Percentiles rank a stretch among this genome's conserved stretches.
phyloP scores from a whole-genome alignment of 2,797 vertebrate species.

The Dicrostonyx torquatus region DNA sequence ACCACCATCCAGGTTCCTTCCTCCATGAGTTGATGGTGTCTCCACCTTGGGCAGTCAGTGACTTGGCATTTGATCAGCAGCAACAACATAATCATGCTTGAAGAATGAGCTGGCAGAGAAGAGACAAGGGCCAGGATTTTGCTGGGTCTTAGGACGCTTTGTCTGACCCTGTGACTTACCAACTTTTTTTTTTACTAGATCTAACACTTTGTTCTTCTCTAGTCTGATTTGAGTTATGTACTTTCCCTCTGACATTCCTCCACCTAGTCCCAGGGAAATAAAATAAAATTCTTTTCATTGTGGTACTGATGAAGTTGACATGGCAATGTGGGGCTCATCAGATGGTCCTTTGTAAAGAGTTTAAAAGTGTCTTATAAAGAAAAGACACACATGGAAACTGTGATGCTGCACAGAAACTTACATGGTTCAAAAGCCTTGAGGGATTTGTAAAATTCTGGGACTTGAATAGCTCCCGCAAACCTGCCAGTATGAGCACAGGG shows the following conservation, averaged over 20 bases:
- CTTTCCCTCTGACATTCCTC: background rate
- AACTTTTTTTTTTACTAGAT: background rate
- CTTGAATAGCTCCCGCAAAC: background rate
- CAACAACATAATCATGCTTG: background rate
- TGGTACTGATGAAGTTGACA: conserved; percentile 3
- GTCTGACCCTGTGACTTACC: background rate
- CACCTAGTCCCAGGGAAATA: background rate
- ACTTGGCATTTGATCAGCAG: background rate
- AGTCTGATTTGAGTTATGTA: background rate
- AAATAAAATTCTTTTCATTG: background rate
- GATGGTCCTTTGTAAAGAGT: background rate
- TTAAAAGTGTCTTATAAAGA: conserved; percentile 19
- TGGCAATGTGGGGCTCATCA: background rate
- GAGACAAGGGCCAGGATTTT: background rate
- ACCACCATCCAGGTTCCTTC: background rate
- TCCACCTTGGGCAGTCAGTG: background rate
- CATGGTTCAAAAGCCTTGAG: background rate
- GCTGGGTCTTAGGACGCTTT: background rate
- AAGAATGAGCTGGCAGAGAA: background rate
- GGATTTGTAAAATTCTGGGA: background rate
- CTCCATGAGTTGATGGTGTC: background rate
- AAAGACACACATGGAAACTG: background rate
- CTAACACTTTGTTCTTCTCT: background rate
- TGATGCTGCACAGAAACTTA: background rate
- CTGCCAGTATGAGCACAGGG: background rate